Percentiles rank a stretch among this genome's conserved stretches.
Conservation (phyloP, 2,113 vertebrate genomes). For the Sardina pilchardus region DNA sequence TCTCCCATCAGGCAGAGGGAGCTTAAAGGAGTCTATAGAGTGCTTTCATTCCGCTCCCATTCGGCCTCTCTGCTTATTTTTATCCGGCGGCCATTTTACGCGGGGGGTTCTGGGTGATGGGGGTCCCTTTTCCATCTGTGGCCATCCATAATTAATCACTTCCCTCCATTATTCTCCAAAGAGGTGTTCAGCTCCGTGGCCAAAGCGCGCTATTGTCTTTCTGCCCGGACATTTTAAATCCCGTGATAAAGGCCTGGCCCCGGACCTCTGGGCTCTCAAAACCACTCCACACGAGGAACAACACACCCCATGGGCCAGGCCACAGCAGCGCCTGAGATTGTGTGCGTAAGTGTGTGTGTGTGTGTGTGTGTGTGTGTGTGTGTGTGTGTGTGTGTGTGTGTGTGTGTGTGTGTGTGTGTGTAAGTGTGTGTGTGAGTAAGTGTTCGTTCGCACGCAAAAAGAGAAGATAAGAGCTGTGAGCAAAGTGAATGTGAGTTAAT, state of each 20-base stretch:
- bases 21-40: slow-evolving; percentile 8
- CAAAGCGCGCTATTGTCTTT: not conserved
- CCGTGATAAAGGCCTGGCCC: slow-evolving; percentile 6
- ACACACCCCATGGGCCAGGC: not conserved
- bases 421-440: not conserved
- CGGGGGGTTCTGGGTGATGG: not conserved
- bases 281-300: not conserved
- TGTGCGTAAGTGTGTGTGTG: not conserved
- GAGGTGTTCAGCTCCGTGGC: slow-evolving; percentile 16
- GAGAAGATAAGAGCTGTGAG: not conserved
- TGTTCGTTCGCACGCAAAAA: not conserved
- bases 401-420: slow-evolving; percentile 12
- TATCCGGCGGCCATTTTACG: slow-evolving; percentile 40
- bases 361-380: not conserved
- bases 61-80: slow-evolving; percentile 36
- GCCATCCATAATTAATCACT: slow-evolving; percentile 60
- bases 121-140: slow-evolving; percentile 53
- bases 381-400: not conserved
- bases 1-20: not conserved
- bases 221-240: slow-evolving; percentile 8
- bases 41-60: slow-evolving; percentile 28
- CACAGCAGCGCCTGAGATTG: not conserved
- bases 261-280: not conserved
- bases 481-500: not conserved
- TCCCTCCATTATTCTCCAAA: slow-evolving; percentile 46